Conservation (phyloP, 2,797 vertebrate genomes). For the Acrossocheilus fasciatus region DNA sequence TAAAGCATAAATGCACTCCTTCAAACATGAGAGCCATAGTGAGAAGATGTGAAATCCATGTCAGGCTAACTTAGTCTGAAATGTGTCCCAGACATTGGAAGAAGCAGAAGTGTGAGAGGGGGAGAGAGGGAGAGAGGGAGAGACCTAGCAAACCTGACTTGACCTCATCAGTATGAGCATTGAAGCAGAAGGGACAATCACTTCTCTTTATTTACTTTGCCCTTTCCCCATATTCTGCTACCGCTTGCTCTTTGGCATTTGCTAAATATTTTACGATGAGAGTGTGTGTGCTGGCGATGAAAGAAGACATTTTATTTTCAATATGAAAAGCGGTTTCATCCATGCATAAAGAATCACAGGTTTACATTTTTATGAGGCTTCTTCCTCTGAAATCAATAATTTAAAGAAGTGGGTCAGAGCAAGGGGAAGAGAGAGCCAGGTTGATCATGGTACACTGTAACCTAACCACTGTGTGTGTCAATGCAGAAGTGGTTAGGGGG, state of each 20-base stretch:
- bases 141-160: slow-evolving; percentile 46
- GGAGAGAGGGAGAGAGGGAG: slow-evolving; percentile 21
- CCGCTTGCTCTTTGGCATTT: slow-evolving; percentile 61
- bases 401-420: slow-evolving; percentile 60
- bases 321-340: slow-evolving; percentile 49
- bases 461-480: slow-evolving; percentile 67
- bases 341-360: slow-evolving; percentile 64
- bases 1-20: slow-evolving; percentile 13
- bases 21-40: slow-evolving; percentile 11
- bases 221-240: slow-evolving; percentile 62
- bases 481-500: slow-evolving; percentile 61
- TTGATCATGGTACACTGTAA: slow-evolving; percentile 68
- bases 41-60: slow-evolving; percentile 45
- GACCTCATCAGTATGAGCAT: slow-evolving; percentile 71
- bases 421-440: slow-evolving; percentile 46
- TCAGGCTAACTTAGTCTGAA: slow-evolving; percentile 53
- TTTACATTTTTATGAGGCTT: slow-evolving; percentile 81
- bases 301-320: slow-evolving; percentile 53
- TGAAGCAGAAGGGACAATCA: slow-evolving; percentile 79
- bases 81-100: slow-evolving; percentile 49
- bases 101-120: slow-evolving; percentile 53
- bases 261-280: slow-evolving; percentile 81
- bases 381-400: slow-evolving; percentile 75
- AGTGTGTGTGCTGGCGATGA: slow-evolving; percentile 61
- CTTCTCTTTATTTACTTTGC: slow-evolving; percentile 76